Percentiles rank a stretch among this genome's conserved stretches.
phyloP scores from a whole-genome alignment of 1,140 invertebrate genomes.

The Vollenhovia emeryi region DNA sequence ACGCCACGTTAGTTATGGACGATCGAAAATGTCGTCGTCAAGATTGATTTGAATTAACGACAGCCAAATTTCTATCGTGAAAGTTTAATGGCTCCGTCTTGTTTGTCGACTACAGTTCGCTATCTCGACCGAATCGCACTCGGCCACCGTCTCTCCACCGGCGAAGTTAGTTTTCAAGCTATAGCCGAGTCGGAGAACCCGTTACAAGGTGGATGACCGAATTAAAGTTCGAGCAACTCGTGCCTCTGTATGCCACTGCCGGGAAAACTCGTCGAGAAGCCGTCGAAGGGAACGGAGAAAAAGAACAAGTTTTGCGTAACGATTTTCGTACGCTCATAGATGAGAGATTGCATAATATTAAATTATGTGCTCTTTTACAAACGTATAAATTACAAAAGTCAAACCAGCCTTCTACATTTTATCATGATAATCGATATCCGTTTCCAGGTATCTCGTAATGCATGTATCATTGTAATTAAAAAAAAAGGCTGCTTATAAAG shows the following conservation, averaged over 20 bases:
- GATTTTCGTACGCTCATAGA: constrained; percentile 12
- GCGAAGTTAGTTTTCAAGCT: constrained; percentile 58
- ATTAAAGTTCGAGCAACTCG: constrained; percentile 60
- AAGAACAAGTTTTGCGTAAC: constrained; percentile 2
- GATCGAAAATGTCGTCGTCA: not conserved
- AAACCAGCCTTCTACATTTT: not conserved
- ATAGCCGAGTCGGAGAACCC: constrained; percentile 45
- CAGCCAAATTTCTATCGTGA: constrained; percentile 37
- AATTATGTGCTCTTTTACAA: not conserved
- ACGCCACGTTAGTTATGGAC: not conserved
- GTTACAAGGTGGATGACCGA: constrained; percentile 61
- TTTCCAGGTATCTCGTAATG: not conserved
- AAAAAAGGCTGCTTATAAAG: not conserved
- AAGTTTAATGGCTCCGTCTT: constrained; percentile 52
- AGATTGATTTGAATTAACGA: constrained; percentile 46
- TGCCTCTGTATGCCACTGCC: constrained; percentile 6
- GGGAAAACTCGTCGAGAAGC: constrained; percentile 47
- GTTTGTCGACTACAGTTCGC: constrained; percentile 51
- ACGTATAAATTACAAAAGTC: not conserved
- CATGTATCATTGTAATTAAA: no score
- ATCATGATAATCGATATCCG: not conserved
- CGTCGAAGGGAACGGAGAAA: constrained; percentile 6
- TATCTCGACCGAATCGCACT: constrained; percentile 48
- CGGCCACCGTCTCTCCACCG: constrained; percentile 14
- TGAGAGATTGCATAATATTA: not conserved